Evolutionary conservation across 1,140 invertebrate genomes (phyloP).

Genomic region (Wiebesia pumilae): DNA sequence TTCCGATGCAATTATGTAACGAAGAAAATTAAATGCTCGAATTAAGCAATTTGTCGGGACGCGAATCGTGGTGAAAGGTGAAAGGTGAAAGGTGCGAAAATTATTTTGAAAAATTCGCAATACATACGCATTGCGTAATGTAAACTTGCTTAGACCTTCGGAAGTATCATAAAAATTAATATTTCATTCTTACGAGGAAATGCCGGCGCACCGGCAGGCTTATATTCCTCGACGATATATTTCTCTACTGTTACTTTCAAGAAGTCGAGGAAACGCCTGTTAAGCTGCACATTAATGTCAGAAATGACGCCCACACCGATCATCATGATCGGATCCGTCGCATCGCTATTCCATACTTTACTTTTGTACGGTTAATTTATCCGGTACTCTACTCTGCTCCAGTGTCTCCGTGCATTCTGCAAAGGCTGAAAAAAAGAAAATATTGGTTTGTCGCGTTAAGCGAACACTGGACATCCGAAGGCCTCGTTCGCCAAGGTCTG

Average conservation of each 20-base stretch:
- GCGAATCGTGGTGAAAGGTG: too few species aligned
- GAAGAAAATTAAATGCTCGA: too few species aligned
- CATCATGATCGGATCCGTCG: neutral
- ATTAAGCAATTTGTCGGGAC: too few species aligned
- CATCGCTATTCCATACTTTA: conserved; percentile 14
- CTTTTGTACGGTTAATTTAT: conserved; percentile 14
- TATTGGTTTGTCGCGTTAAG: conserved; percentile 18
- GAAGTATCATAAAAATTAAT: neutral
- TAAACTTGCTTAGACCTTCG: neutral
- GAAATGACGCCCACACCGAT: neutral
- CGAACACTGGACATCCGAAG: neutral
- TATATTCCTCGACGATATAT: neutral
- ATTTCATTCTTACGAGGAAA: conserved; percentile 13
- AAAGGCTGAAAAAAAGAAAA: neutral
- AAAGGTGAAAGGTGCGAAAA: too few species aligned
- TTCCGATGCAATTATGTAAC: too few species aligned
- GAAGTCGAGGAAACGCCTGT: neutral
- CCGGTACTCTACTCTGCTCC: neutral
- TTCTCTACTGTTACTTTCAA: neutral
- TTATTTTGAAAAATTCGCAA: neutral
- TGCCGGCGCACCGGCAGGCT: neutral
- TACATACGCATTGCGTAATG: neutral
- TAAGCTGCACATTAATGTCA: conserved; percentile 17
- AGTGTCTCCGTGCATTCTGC: neutral
- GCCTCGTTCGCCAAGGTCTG: neutral